Percentiles rank a stretch among this genome's conserved stretches.
Conservation (phyloP, 2,797 vertebrate genomes). For the Pseudochaenichthys georgianus region DNA sequence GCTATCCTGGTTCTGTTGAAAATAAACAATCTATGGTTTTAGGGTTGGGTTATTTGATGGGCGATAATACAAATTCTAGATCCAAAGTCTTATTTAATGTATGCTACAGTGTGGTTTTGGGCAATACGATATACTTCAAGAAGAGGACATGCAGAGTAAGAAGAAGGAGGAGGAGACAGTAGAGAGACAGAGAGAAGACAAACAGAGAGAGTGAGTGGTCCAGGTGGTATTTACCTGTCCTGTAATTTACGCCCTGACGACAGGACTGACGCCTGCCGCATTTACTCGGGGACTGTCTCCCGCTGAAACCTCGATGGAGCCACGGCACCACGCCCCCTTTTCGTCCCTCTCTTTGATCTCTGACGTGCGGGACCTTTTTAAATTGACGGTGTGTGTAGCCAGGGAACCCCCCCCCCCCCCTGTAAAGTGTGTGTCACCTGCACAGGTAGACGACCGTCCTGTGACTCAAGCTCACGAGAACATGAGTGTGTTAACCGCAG, state of each 20-base stretch:
- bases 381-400: constrained; percentile 52
- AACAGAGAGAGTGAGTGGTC: constrained; percentile 51
- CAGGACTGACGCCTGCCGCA: constrained; percentile 38
- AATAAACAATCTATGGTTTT: no score
- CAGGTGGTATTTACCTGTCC: constrained; percentile 75
- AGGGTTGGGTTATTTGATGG: no score
- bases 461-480: constrained; percentile 40
- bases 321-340: constrained; percentile 50
- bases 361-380: constrained; percentile 43
- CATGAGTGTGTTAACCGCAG: constrained; percentile 9
- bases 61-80: no score
- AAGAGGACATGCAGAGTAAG: background rate
- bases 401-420: constrained; percentile 39
- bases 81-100: no score
- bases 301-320: constrained; percentile 54
- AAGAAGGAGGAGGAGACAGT: background rate
- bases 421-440: constrained; percentile 50
- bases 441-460: constrained; percentile 30
- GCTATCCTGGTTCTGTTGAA: no score
- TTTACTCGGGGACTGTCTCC: constrained; percentile 67
- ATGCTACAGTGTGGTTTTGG: no score
- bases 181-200: constrained; percentile 29
- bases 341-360: constrained; percentile 71
- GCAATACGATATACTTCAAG: background rate
- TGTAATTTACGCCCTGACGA: constrained; percentile 74